Percentiles rank a stretch among this genome's conserved stretches.
Evolutionary conservation across 2,797 vertebrate genomes (phyloP).

Genomic region (Cryptoprocta ferox): DNA sequence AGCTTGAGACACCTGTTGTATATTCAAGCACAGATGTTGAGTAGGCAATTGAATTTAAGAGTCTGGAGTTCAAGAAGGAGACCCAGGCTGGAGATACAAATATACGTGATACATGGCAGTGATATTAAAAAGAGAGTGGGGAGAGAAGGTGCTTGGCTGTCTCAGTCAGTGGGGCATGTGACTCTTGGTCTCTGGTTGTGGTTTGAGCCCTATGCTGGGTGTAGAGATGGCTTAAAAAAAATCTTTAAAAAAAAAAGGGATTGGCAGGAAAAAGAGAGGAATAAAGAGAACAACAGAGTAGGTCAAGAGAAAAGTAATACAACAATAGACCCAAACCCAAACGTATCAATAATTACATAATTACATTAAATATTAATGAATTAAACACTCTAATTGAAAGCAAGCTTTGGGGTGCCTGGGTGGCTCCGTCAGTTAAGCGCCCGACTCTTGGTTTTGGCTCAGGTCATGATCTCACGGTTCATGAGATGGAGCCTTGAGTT

Average conservation of each 20-base stretch:
- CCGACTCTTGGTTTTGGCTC: no score
- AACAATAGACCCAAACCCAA: not conserved
- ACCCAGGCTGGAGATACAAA: not conserved
- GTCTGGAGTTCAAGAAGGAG: not conserved
- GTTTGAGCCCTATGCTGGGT: not conserved
- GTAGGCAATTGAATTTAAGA: not conserved
- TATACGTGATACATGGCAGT: not conserved
- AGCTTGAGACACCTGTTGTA: not conserved
- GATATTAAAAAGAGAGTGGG: not conserved
- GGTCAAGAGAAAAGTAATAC: not conserved
- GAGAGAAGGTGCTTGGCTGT: not conserved
- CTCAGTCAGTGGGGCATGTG: not conserved
- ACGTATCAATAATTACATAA: not conserved
- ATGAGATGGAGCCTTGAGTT: no score
- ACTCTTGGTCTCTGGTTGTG: not conserved
- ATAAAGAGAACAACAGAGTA: not conserved
- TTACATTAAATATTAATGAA: not conserved
- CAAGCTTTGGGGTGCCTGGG: not conserved
- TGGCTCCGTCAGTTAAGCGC: no score
- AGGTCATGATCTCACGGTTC: no score
- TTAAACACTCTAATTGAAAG: not conserved
- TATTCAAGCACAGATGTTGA: not conserved
- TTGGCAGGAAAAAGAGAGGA: not conserved
- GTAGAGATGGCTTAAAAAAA: not conserved
- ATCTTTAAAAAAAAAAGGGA: not conserved